A percentile compares a stretch with the other conserved stretches of the same genome.
Conservation (phyloP, 2,888 invertebrate species). For the Teleogryllus oceanicus region DNA sequence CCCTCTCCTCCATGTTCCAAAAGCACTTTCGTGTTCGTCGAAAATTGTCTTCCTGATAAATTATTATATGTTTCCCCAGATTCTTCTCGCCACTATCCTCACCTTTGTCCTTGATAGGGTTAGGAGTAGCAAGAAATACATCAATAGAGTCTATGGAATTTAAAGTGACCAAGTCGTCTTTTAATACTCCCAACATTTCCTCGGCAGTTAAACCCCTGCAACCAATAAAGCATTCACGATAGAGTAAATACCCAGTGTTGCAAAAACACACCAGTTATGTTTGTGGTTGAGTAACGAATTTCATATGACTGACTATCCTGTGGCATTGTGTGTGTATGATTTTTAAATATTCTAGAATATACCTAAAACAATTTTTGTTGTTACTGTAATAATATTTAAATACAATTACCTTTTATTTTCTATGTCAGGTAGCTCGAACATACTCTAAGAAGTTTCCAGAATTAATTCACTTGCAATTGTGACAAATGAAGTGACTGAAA, state of each 20-base stretch:
- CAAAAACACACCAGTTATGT: not conserved
- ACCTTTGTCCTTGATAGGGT: not conserved
- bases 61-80: slow-evolving; percentile 20
- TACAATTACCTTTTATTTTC: no score
- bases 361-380: no score
- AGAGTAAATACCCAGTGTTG: not conserved
- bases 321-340: no score
- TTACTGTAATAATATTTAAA: no score
- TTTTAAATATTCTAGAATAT: no score
- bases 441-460: no score
- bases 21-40: not conserved
- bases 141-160: not conserved
- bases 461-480: no score
- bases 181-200: not conserved
- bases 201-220: not conserved
- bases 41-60: not conserved
- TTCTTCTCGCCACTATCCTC: slow-evolving; percentile 23
- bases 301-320: no score
- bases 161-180: not conserved
- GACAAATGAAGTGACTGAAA: no score
- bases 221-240: not conserved
- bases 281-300: no score
- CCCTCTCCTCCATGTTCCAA: not conserved
- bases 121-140: not conserved
- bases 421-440: no score